A percentile compares a stretch with the other conserved stretches of the same genome.
Evolutionary conservation across 1,140 invertebrate genomes (phyloP).

Genomic region (Drosophila ficusphila): DNA sequence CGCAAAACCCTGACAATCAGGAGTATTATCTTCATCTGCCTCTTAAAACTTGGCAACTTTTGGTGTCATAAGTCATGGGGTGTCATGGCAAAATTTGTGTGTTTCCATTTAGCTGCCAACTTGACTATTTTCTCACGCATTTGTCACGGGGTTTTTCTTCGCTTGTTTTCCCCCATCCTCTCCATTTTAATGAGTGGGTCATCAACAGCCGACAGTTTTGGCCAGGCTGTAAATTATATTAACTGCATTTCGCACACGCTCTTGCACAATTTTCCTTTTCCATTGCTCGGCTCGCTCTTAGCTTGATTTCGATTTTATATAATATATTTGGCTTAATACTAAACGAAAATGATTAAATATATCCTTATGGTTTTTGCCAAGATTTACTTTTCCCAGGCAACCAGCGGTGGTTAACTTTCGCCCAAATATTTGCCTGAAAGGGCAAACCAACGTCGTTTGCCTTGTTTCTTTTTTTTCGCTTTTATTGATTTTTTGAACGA

Average conservation of each 20-base stretch:
- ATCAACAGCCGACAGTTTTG: slow-evolving; percentile 65
- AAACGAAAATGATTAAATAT: background rate
- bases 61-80: slow-evolving; percentile 18
- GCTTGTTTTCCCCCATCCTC: slow-evolving; percentile 18
- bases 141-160: slow-evolving; percentile 59
- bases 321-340: background rate
- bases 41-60: background rate
- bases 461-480: slow-evolving; percentile 7
- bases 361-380: background rate
- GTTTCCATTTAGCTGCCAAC: slow-evolving; percentile 19
- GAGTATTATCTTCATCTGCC: background rate
- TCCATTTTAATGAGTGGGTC: slow-evolving; percentile 70
- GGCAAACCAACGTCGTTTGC: slow-evolving; percentile 13
- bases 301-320: too few relatives aligned
- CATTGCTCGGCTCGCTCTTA: background rate
- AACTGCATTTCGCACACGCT: slow-evolving; percentile 56
- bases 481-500: slow-evolving; percentile 57
- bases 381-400: slow-evolving; percentile 12
- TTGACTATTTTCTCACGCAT: slow-evolving; percentile 71
- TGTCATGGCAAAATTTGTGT: slow-evolving; percentile 14
- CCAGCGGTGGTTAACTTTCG: slow-evolving; percentile 12
- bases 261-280: slow-evolving; percentile 62
- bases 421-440: slow-evolving; percentile 18
- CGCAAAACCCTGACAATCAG: too few relatives aligned
- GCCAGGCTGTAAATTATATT: slow-evolving; percentile 70